Base-by-base conservation (phyloP, 2,888 invertebrate genomes). In the Tipula lateralis region DNA sequence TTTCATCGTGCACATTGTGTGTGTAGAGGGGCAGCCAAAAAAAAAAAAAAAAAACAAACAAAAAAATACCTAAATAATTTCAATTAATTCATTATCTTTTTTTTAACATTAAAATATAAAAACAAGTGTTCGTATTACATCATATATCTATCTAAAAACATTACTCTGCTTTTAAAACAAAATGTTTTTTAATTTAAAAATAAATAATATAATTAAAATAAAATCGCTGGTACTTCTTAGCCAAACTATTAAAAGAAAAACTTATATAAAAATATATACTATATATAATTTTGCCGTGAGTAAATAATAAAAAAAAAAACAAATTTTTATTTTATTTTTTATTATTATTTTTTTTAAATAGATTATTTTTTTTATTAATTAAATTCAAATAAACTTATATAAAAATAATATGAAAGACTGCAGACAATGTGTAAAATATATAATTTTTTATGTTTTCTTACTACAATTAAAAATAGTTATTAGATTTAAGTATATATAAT, bases 21-120 rank as follows among this genome's bases (percentile, higher is more conserved):
- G 83, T 83, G 34, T 83, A 83, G 19, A 83, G 83, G 83, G 83
- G 83, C 83, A 83, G 83, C 83, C 83, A 83, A 83, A 83, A 83
- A 29, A 83, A 13, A 16, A 29, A 24, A 50, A n/a, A n/a, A n/a
- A n/a, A n/a, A n/a, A n/a, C n/a, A n/a, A n/a, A n/a, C n/a, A n/a
- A n/a, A n/a, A n/a, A n/a, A 82, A 82, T 81, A 3, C 3, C 5
- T 82, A 29, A 66, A 66, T 82, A 82, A 82, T 82, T 82, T 82
- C 29, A 82, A 29, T 82, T 6, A 82, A 82, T 16, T 29, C 30
- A 30, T 82, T 82, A 30, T 82, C 30, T 82, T 82, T 80, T 83
- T 82, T 83, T 83, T 83, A 83, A 83, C 83, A 83, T 83, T 83
- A 83, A 83, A 83, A 83, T 34, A 83, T 66, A 66, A 66, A 66